Base-by-base conservation (phyloP, 2,888 invertebrate species). In the Dyspetes luteomarginatus region DNA sequence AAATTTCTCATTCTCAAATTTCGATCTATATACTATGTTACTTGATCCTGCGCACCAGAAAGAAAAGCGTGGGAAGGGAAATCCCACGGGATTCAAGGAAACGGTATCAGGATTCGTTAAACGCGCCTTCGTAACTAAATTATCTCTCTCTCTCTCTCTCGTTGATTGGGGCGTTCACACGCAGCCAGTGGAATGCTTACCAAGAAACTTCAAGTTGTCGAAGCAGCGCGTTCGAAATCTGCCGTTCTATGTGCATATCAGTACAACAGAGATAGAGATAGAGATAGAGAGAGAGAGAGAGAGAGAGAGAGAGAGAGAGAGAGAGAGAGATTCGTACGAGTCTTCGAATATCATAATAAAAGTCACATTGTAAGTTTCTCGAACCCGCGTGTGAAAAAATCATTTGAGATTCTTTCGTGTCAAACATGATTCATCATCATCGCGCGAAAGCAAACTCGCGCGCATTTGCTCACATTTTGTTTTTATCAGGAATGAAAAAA, bases 71-170 rank as follows among this genome's bases (percentile, higher is more conserved):
- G 68, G 55, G 22, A 56, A 56, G 71, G 75, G 64, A 62, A 68
- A 76, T 69, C 68, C 71, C 73, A 52, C 67, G 43, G 64, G 64
- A 71, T 50, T 30, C 28, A 43, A 68, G 24, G 58, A 41, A 30
- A 77, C 48, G 58, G 79, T 79, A 79, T 78, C 55, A 55, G 58
- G 81, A 81, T 67, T 72, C 65, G 81, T 84, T 85, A 81, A 77
- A 68, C 52, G 50, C 43, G 30, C 64, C 58, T 45, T 64, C 67
- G 55, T 62, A 41, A 50, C 50, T 22, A 24, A 30, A 45, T 56
- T 56, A 30, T 26, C 17, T 55, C 55, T 24, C 15, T 69, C 7
- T 26, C 24, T 56, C 41, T 50, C 4, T 36, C 3, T 15, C 48
- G 50, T 36, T 62, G 15, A 22, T 50, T 60, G n/a, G n/a, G n/a